Evolutionary conservation across 2,797 vertebrate genomes (phyloP).

Genomic region (Cheirogaleus major): DNA sequence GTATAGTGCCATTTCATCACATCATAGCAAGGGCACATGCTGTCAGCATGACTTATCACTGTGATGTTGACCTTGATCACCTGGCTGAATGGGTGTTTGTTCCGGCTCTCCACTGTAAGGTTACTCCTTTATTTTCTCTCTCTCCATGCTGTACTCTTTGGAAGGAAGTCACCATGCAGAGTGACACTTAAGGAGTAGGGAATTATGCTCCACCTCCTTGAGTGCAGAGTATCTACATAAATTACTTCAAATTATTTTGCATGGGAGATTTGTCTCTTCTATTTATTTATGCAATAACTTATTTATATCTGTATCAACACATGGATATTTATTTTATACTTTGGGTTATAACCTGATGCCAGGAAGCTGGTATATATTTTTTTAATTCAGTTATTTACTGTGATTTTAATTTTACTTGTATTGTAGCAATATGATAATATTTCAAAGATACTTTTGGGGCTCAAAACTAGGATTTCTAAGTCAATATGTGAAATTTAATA

Average conservation of each 20-base stretch:
- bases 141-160: neutral
- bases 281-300: neutral
- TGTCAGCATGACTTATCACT: neutral
- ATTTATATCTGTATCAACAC: neutral
- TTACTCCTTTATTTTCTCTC: neutral
- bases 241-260: neutral
- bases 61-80: neutral
- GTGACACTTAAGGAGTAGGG: neutral
- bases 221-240: neutral
- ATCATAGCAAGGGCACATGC: neutral
- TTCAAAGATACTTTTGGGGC: conserved; percentile 81
- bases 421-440: conserved; percentile 84
- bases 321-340: conserved; percentile 11
- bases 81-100: neutral
- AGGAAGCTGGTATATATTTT: conserved; percentile 72
- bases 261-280: neutral
- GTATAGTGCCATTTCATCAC: neutral
- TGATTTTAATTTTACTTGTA: conserved; percentile 77
- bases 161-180: neutral
- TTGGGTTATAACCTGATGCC: neutral
- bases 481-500: conserved; percentile 84
- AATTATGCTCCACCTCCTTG: neutral
- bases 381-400: conserved; percentile 58
- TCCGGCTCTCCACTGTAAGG: neutral
- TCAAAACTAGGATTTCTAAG: conserved; percentile 84